These are phyloP conservation scores for Drosophila glabriapex DNA, from an alignment of 2,888 invertebrate species.

Conservation along the genomic window DNA sequence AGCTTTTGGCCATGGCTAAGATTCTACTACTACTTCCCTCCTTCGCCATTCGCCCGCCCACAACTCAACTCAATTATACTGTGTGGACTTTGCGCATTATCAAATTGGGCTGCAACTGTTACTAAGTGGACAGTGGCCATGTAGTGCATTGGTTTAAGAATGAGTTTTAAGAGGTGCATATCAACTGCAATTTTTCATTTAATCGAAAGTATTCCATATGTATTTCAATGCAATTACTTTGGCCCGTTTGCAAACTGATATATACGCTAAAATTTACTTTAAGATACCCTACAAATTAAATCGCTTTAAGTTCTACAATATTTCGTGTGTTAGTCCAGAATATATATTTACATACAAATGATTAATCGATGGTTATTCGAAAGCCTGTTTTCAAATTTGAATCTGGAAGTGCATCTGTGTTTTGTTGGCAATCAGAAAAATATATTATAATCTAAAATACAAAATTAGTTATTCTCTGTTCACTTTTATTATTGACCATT, in stretches of 20 bases:
- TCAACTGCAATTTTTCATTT: constrained; percentile 21
- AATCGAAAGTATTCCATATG: constrained; percentile 34
- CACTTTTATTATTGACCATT: background rate
- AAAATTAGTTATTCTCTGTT: background rate
- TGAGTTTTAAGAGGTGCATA: background rate
- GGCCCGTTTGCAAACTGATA: constrained; percentile 7
- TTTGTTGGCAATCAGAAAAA: background rate
- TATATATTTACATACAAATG: background rate
- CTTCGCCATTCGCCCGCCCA: background rate
- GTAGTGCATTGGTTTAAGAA: background rate
- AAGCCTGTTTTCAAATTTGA: background rate
- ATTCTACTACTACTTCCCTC: background rate
- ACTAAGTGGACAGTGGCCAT: background rate
- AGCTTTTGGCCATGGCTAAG: constrained; percentile 39
- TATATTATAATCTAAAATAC: background rate
- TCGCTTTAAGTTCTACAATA: background rate
- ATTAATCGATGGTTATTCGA: background rate
- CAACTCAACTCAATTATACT: constrained; percentile 73
- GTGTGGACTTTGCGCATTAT: constrained; percentile 55
- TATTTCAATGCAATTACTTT: constrained; percentile 58
- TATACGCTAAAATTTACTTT: background rate
- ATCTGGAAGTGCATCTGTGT: background rate
- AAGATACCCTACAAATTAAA: background rate
- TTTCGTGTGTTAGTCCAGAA: background rate
- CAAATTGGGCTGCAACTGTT: constrained; percentile 54